Evolutionary conservation across 2,888 invertebrate species (phyloP).

Genomic region (Caenorhabditis doughertyi): DNA sequence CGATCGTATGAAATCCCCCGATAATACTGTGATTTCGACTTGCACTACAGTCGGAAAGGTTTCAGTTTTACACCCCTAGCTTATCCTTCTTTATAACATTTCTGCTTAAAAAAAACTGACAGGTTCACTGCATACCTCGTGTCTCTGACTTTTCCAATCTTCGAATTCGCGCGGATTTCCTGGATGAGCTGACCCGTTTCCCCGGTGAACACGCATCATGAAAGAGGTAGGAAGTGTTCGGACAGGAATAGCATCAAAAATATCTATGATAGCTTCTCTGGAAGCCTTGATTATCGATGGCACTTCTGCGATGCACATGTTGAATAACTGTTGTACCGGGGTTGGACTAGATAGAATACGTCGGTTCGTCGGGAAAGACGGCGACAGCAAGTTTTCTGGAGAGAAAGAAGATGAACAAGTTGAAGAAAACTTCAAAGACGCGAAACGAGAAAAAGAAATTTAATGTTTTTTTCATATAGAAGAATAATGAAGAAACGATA

Average conservation of each 20-base stretch:
- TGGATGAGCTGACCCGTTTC: constrained; percentile 3
- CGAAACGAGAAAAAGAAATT: background rate
- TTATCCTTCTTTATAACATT: constrained; percentile 26
- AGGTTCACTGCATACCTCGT: too few species aligned
- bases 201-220: constrained; percentile 30
- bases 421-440: background rate
- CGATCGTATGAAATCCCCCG: background rate
- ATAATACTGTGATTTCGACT: background rate
- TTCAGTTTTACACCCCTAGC: too few species aligned
- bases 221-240: constrained; percentile 1
- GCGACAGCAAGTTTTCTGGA: constrained; percentile 54
- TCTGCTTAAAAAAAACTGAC: too few species aligned
- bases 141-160: too few species aligned
- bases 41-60: background rate
- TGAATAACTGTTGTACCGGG: constrained; percentile 16
- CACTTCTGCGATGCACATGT: constrained; percentile 38
- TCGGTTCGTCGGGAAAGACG: background rate
- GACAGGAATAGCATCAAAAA: background rate
- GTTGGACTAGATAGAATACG: background rate
- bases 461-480: too few species aligned
- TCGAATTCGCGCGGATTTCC: constrained; percentile 13
- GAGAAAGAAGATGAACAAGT: background rate
- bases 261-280: background rate
- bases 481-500: background rate
- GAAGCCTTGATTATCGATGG: background rate